Conservation (phyloP, 2,113 vertebrate species). For the Onychorhynchus coronatus region DNA sequence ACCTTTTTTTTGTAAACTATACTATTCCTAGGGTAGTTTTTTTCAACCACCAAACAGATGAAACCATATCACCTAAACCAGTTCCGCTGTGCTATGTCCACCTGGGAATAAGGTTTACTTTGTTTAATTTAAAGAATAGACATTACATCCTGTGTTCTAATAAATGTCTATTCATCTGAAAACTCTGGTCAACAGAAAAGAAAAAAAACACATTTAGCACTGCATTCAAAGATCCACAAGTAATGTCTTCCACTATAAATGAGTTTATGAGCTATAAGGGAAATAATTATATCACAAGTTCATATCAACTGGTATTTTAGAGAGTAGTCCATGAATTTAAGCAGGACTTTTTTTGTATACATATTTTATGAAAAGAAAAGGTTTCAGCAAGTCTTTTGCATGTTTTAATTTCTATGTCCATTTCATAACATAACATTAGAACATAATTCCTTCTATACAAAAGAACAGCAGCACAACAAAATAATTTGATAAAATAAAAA, state of each 20-base stretch:
- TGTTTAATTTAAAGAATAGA: background rate
- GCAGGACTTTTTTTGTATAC: background rate
- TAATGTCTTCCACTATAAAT: background rate
- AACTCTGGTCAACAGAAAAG: background rate
- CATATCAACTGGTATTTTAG: background rate
- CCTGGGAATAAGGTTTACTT: background rate
- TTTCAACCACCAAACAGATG: background rate
- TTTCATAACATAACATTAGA: background rate
- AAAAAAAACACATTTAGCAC: background rate
- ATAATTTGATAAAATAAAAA: background rate
- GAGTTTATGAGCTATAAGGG: background rate
- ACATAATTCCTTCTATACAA: background rate
- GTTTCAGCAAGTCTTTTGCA: background rate
- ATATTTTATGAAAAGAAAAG: background rate
- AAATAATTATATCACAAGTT: background rate
- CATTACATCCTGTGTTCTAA: background rate
- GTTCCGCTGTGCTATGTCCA: background rate
- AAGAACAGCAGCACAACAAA: background rate
- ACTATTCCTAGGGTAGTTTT: background rate
- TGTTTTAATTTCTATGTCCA: background rate
- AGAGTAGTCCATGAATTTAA: background rate
- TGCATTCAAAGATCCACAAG: background rate
- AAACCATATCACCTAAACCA: background rate
- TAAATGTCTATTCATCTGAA: background rate
- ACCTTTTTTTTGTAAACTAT: background rate